Base-by-base conservation (phyloP, 1,140 invertebrate species). In the Sitodiplosis mosellana region DNA sequence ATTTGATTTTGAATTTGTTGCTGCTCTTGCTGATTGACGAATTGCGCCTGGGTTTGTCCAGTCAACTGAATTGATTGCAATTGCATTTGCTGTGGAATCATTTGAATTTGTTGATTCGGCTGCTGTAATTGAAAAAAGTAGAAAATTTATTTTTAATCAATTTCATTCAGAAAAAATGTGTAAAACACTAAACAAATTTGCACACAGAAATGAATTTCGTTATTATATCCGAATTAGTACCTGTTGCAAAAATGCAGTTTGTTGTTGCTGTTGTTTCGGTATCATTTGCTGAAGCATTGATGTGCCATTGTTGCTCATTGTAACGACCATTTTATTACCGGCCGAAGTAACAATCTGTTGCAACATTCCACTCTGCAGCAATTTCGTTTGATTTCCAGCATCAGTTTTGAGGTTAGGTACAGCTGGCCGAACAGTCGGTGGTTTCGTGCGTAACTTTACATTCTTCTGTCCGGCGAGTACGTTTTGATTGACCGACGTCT, bases 321-420 rank as follows among this genome's bases (percentile, higher is more conserved):
- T n/a, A 12, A 38, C 37, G 3, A 38, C 37, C 37, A 38, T 12
- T 38, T 63, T 63, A 45, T 61, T 63, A 42, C 61, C 61, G 18
- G 53, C 55, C 20, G 61, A 53, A 17, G 61, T 59, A 2, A 61
- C 61, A 45, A 64, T 60, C 51, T 61, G 62, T 54, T 70, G 69
- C 46, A 64, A 64, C 61, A 69, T 55, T 55, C 60, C 20, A 53
- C 58, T 45, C 57, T 53, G 62, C 56, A 53, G 57, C 66, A 48
- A 66, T 60, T 75, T 72, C 18, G 74, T 73, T 60, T 76, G 74
- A 65, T 75, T 72, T 1, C 74, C 72, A 34, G 75, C 76, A 63
- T 79, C 77, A 10, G 76, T 70, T 65, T 79, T 79, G 45, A 66
- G 57, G 52, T 67, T 65, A 33, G 74, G 70, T 46, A 74, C 65